Conservation (phyloP, 2,888 invertebrate genomes). For the Erebia aethiops region DNA sequence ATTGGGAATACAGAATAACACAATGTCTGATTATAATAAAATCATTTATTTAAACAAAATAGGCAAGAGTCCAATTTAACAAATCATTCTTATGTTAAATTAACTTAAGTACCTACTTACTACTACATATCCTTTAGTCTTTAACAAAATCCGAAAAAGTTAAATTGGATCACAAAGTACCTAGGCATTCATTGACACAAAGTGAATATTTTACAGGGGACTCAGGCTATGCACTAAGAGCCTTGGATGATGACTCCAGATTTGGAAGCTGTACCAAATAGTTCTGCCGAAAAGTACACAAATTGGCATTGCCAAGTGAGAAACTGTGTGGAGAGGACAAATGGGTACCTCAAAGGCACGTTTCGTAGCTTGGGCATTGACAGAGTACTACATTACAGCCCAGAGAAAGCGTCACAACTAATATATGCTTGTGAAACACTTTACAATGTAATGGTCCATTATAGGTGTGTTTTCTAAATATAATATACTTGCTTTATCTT, state of each 20-base stretch:
- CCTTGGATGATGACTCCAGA: constrained; percentile 34
- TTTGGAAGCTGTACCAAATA: constrained; percentile 20
- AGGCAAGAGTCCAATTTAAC: no score
- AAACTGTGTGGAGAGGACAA: constrained; percentile 29
- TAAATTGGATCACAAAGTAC: no score
- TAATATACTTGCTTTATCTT: not conserved
- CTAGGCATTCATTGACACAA: no score
- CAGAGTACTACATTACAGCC: not conserved
- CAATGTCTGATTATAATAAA: no score
- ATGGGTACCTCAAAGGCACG: constrained; percentile 35
- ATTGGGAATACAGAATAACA: no score
- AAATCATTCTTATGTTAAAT: no score
- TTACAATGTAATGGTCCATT: not conserved
- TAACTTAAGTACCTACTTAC: no score
- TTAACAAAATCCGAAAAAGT: no score
- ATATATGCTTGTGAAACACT: constrained; percentile 2
- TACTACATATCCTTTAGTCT: no score
- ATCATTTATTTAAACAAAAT: no score
- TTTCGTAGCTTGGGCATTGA: constrained; percentile 20
- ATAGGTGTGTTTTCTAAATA: not conserved
- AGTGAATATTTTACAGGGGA: constrained; percentile 28
- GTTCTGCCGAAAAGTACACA: constrained; percentile 21
- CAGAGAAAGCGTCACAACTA: constrained; percentile 1
- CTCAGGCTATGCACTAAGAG: constrained; percentile 31
- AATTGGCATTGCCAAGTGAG: constrained; percentile 32